Evolutionary conservation across 2,797 vertebrate species (phyloP), one percentile per base, ranked within the genome.

Genomic region (Characodon lateralis): DNA sequence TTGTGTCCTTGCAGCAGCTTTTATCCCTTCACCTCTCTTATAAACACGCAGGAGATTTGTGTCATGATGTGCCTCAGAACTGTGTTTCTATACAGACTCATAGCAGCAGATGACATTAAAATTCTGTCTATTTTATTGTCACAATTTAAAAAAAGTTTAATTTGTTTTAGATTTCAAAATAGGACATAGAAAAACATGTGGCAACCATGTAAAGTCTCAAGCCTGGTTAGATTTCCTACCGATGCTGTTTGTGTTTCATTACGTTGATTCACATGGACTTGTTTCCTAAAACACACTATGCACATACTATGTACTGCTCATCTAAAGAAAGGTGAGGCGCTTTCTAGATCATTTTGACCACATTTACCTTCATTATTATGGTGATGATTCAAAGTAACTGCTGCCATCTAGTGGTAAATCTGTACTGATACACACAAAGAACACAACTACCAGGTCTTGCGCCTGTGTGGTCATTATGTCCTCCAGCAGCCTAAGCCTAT

Each of bases 361-460:
- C 76, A 77, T 90, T 87, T 84, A 72, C 18, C 31, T 76, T 72
- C 71, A 74, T 83, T 73, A 89, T 86, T 89, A 89, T 16, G 43
- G 80, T 86, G 82, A 83, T 56, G 41, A 66, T 82, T 83, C 35
- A 80, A n/a, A 61, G 74, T 39, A 85, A 76, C 55, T 63, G 76
- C 39, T 76, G 85, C 0, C 88, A 87, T 78, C 93, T 88, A 81
- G 83, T 85, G 89, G 89, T 78, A 3, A 78, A 1, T 46, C 8
- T 46, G 7, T 26, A 18, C 72, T 13, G 82, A 31, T 80, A 63
- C 88, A 87, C 2, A 58, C 18, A 74, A 16, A 65, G n/a, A 41
- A 75, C 24, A 39, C 13, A 73, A 16, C 39, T 46, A 43, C n/a
- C 7, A 58, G 9, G 24, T 22, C 20, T 50, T 63, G 1, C 26